Base-by-base conservation (phyloP, 2,888 invertebrate genomes). In the Eucera pruinosa region DNA sequence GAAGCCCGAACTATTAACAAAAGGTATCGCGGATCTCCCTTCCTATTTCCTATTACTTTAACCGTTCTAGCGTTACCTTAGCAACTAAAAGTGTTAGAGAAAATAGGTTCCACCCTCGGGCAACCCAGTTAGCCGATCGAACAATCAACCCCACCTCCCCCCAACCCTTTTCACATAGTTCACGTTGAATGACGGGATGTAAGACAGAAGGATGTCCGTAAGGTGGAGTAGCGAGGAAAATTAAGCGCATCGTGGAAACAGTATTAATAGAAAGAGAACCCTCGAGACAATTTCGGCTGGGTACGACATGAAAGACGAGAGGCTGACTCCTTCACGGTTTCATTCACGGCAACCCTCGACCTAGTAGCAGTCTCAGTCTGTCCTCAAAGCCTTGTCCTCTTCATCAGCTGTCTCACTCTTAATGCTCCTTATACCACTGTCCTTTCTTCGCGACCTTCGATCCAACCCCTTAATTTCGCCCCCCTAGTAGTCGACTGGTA, bases 271-370 rank as follows among this genome's bases (percentile, higher is more conserved):
- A 55, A 65, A 70, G 65, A 41, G 52, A 66, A 57, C 78, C 58
- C 69, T 70, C 48, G 68, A 66, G 65, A 71, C 47, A 64, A 70
- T 70, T 70, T 64, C 30, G 55, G 64, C 55, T 39, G 18, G 54
- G 54, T 55, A 47, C 69, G 45, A 55, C 58, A 60, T 64, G 27
- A 15, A 74, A 74, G 75, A 86, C 76, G 81, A 71, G 73, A 83
- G 74, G 70, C 57, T 64, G 64, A 62, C 65, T 79, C 55, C 61
- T 83, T 67, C 52, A 60, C 45, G 64, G 64, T 64, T 83, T 82
- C 79, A 82, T 78, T 82, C 79, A 81, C 60, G 50, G 18, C 58
- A 55, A 57, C 69, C 71, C 76, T 74, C 79, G 73, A 85, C 74
- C 71, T 50, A 76, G 30, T 73, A 68, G 52, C 74, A 45, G 54